Evolutionary conservation across 2,797 vertebrate species (phyloP).

Genomic region (Sebastes kiyomatsui): DNA sequence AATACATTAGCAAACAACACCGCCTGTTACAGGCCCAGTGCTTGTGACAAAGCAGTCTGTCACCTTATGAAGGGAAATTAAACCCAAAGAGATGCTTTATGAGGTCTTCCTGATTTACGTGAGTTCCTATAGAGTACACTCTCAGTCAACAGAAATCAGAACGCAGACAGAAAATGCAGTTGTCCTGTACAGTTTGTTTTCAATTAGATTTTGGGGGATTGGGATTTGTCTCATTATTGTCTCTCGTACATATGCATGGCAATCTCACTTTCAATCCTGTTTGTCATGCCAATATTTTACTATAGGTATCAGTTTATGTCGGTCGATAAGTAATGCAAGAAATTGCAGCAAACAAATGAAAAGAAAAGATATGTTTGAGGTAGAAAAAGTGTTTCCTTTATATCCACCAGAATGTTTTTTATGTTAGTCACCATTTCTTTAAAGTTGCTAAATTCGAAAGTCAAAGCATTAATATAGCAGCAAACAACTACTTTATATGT

Average conservation of each 20-base stretch:
- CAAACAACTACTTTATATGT: too few species aligned
- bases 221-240: background rate
- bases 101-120: background rate
- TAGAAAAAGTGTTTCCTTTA: background rate
- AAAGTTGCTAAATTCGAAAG: accelerated
- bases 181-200: background rate
- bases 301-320: background rate
- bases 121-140: accelerated
- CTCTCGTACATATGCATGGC: background rate
- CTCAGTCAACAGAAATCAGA: background rate
- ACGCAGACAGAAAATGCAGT: background rate
- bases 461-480: too few species aligned
- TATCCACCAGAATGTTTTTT: background rate
- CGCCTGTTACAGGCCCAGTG: background rate
- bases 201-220: background rate
- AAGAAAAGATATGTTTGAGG: background rate
- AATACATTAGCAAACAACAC: background rate
- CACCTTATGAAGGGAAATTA: background rate
- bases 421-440: background rate
- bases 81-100: background rate
- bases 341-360: accelerated
- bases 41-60: background rate
- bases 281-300: background rate
- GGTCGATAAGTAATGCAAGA: background rate
- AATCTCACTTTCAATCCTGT: background rate